These are phyloP conservation scores for Drosophila diplacantha DNA, from an alignment of 2,888 invertebrate species.

Conservation along the genomic window DNA sequence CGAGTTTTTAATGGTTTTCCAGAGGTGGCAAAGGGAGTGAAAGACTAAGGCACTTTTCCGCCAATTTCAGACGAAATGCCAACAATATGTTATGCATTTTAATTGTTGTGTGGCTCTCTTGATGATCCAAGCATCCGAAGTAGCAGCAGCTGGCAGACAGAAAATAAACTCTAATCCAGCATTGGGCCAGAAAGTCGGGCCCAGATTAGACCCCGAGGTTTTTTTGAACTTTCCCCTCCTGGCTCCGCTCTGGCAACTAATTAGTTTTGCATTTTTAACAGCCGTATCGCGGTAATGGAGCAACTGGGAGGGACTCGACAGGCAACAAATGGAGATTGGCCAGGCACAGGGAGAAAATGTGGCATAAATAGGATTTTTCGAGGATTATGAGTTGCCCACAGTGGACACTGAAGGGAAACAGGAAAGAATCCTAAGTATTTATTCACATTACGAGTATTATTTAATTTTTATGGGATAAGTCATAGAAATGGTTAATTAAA, in stretches of 20 bases:
- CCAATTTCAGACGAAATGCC: conserved; percentile 5
- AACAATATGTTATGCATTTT: conserved; percentile 16
- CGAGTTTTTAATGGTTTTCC: conserved; percentile 13
- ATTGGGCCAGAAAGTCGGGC: conserved; percentile 11
- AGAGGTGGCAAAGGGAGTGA: background rate
- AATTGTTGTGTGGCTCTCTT: conserved; percentile 12
- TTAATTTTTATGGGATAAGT: too few relatives aligned
- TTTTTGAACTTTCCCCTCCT: background rate
- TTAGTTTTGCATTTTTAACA: conserved; percentile 67
- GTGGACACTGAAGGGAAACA: background rate
- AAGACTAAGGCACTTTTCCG: conserved; percentile 1
- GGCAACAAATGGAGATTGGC: conserved; percentile 10
- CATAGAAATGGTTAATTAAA: background rate
- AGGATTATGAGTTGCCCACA: too few relatives aligned
- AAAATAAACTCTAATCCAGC: conserved; percentile 15
- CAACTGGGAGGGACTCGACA: conserved; percentile 11
- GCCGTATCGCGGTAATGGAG: conserved; percentile 37
- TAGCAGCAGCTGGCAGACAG: background rate
- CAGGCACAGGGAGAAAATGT: background rate
- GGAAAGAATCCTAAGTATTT: too few relatives aligned
- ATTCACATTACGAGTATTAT: background rate
- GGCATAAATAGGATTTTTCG: background rate
- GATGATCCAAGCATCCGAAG: conserved; percentile 6
- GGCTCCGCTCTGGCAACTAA: conserved; percentile 35
- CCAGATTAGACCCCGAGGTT: conserved; percentile 11